Percentiles rank a stretch among this genome's conserved stretches.
phyloP scores from a whole-genome alignment of 1,140 invertebrate genomes.

The Mamestra configurata region DNA sequence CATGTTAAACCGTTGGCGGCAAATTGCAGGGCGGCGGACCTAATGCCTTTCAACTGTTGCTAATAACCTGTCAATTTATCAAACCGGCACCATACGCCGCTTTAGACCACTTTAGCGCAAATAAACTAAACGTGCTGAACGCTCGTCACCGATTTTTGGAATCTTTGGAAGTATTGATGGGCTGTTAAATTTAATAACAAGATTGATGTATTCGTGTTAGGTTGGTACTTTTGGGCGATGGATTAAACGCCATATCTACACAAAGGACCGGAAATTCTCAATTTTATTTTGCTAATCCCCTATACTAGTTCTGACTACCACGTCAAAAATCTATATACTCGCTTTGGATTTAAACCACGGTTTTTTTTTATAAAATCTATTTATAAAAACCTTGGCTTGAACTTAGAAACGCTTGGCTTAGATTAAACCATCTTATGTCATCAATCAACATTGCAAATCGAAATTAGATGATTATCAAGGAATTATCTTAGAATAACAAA shows the following conservation, averaged over 20 bases:
- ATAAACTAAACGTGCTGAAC: constrained; percentile 45
- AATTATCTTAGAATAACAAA: not conserved
- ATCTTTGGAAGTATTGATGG: constrained; percentile 45
- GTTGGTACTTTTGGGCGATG: not conserved
- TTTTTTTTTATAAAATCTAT: too few species aligned
- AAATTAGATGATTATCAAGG: too few species aligned
- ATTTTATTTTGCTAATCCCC: not conserved
- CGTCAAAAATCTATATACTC: too few species aligned
- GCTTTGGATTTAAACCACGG: too few species aligned
- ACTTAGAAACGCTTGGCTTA: too few species aligned
- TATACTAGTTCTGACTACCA: not conserved
- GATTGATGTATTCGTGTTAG: constrained; percentile 24
- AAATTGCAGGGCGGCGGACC: constrained; percentile 85
- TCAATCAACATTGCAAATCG: too few species aligned
- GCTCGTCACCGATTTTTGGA: constrained; percentile 47
- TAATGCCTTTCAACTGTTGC: constrained; percentile 87
- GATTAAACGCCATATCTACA: not conserved
- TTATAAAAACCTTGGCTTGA: too few species aligned
- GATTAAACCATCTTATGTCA: too few species aligned
- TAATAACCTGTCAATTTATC: constrained; percentile 88
- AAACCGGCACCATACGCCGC: constrained; percentile 74
- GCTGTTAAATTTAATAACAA: constrained; percentile 35
- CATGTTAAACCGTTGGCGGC: constrained; percentile 74
- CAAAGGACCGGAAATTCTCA: not conserved
- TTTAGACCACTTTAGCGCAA: constrained; percentile 60